These are phyloP conservation scores for Miichthys miiuy DNA, from an alignment of 2,797 vertebrate species.

Conservation along the genomic window DNA sequence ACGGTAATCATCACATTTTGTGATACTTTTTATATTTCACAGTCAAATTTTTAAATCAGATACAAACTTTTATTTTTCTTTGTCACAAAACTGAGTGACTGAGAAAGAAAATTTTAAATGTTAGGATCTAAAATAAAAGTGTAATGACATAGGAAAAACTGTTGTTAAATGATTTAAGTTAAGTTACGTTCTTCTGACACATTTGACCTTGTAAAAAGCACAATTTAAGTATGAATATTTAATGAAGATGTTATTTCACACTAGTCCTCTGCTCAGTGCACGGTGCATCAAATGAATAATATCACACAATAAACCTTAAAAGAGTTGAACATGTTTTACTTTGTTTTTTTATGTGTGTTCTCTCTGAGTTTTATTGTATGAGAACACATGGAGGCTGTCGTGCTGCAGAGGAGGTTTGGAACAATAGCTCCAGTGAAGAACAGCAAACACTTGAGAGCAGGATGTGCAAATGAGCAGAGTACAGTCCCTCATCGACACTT, in stretches of 20 bases:
- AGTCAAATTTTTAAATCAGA: too few relatives aligned
- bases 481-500: conserved; percentile 22
- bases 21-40: not conserved
- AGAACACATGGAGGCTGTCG: not conserved
- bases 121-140: not conserved
- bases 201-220: too few relatives aligned
- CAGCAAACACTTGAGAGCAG: conserved; percentile 7
- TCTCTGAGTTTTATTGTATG: not conserved
- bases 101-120: too few relatives aligned
- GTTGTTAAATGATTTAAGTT: not conserved
- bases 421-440: not conserved
- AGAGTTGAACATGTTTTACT: not conserved
- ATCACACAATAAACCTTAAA: conserved; percentile 16
- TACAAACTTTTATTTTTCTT: too few relatives aligned
- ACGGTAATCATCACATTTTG: not conserved
- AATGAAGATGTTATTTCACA: not conserved
- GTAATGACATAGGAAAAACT: not conserved
- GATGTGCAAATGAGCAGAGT: conserved; percentile 9
- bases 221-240: conserved; percentile 1
- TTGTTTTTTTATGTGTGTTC: not conserved
- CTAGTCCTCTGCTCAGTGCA: conserved; percentile 9
- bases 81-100: too few relatives aligned
- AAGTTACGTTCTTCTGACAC: not conserved
- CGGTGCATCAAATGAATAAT: not conserved
- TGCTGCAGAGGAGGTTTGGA: not conserved